These are phyloP conservation scores for Desmodus rotundus DNA, from an alignment of 2,113 vertebrate species.

Conservation along the genomic window DNA sequence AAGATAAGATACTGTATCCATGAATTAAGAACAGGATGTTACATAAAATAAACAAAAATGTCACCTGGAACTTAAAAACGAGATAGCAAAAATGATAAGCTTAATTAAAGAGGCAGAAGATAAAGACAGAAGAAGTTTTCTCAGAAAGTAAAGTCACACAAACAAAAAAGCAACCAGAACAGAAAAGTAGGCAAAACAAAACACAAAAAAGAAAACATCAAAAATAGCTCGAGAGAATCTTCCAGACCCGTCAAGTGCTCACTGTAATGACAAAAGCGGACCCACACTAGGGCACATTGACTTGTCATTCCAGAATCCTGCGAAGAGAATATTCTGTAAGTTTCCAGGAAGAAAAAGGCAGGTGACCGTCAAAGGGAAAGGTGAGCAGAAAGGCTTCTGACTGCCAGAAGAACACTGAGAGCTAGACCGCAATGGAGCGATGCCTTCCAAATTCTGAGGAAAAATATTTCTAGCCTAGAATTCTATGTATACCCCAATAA, in stretches of 20 bases:
- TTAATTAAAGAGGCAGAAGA: not conserved
- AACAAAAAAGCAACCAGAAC: not conserved
- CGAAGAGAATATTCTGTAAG: not conserved
- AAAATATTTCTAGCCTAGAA: not conserved
- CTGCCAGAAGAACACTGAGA: not conserved
- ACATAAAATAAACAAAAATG: not conserved
- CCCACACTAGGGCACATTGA: not conserved
- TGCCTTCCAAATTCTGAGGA: not conserved
- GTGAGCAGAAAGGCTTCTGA: not conserved
- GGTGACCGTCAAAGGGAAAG: not conserved
- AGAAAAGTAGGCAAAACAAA: not conserved
- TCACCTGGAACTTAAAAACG: not conserved
- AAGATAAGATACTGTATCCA: not conserved
- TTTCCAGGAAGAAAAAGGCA: not conserved
- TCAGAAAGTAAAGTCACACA: not conserved
- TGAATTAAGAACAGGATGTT: constrained; percentile 12
- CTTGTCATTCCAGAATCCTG: not conserved
- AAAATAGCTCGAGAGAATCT: not conserved
- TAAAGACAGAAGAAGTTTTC: not conserved
- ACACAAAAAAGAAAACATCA: not conserved
- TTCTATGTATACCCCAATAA: not conserved
- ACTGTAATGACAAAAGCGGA: not conserved
- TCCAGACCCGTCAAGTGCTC: not conserved
- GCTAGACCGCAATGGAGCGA: not conserved
- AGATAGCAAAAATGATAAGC: not conserved